Percentiles rank a stretch among this genome's conserved stretches.
Evolutionary conservation across 2,113 vertebrate genomes (phyloP).

Genomic region (Centropristis striata): DNA sequence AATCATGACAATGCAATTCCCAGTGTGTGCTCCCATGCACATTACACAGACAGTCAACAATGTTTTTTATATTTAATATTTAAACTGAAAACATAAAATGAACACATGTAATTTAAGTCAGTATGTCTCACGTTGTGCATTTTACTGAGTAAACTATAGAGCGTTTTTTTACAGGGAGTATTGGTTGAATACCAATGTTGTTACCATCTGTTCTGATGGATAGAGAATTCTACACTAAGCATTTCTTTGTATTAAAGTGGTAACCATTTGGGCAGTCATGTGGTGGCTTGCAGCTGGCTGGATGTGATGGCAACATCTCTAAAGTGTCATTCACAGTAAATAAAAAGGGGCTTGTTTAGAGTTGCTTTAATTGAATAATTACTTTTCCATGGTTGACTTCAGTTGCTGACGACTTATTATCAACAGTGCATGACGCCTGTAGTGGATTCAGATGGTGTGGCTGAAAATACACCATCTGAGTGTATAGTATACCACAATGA

Average conservation of each 20-base stretch:
- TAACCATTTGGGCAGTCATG: background rate
- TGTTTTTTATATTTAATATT: no score
- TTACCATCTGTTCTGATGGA: background rate
- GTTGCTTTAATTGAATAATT: background rate
- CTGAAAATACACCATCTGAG: no score
- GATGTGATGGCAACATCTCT: constrained; percentile 4
- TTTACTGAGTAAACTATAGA: background rate
- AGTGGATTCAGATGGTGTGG: background rate
- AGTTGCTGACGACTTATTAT: background rate
- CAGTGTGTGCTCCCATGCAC: no score
- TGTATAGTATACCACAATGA: no score
- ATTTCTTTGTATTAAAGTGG: background rate
- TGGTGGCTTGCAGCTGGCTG: background rate
- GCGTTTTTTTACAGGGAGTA: background rate
- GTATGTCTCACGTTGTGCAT: no score
- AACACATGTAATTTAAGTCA: no score
- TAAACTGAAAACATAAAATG: no score
- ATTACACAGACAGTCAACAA: no score
- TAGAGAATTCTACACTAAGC: background rate
- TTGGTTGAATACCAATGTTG: background rate
- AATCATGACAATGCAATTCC: no score
- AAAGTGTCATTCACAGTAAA: constrained; percentile 27
- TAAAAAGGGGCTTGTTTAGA: constrained; percentile 20
- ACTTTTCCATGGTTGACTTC: constrained; percentile 26
- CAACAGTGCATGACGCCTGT: background rate